These are phyloP conservation scores for Hemicrepidius hirtus DNA, from an alignment of 2,888 invertebrate genomes.

Conservation along the genomic window DNA sequence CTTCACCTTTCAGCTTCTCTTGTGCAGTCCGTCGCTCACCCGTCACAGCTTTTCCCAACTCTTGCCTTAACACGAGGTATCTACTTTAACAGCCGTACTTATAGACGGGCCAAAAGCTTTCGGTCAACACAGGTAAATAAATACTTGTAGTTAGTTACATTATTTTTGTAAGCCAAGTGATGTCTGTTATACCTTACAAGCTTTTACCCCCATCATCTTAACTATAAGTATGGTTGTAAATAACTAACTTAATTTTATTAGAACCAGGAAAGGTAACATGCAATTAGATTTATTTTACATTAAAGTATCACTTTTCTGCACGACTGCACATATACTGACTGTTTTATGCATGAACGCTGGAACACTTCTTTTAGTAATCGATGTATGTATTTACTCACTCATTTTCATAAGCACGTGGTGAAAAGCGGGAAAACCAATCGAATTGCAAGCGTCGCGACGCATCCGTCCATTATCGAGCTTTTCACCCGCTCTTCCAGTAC, in stretches of 20 bases:
- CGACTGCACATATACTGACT: constrained; percentile 30
- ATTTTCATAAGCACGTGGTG: constrained; percentile 46
- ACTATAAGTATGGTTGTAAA: not conserved
- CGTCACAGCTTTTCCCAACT: constrained; percentile 48
- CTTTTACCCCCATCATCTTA: not conserved
- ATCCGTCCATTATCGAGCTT: constrained; percentile 54
- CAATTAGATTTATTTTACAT: constrained; percentile 15
- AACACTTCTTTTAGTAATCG: constrained; percentile 28
- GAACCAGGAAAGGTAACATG: constrained; percentile 29
- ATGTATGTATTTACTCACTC: constrained; percentile 19
- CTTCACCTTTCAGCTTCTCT: constrained; percentile 51
- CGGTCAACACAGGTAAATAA: too few relatives aligned
- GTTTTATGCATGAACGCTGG: constrained; percentile 31
- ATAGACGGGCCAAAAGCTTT: too few relatives aligned
- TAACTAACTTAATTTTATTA: constrained; percentile 32
- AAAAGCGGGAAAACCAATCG: constrained; percentile 38
- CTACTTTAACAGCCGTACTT: constrained; percentile 5
- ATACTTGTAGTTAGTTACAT: too few relatives aligned
- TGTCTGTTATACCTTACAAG: too few relatives aligned
- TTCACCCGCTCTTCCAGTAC: constrained; percentile 51
- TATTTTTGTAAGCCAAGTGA: too few relatives aligned
- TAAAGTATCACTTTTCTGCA: constrained; percentile 25
- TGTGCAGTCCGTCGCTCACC: constrained; percentile 46
- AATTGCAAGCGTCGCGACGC: constrained; percentile 37
- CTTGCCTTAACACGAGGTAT: constrained; percentile 43